Percentiles rank a stretch among this genome's conserved stretches.
phyloP scores from a whole-genome alignment of 2,113 vertebrate species.

The Calypte anna region DNA sequence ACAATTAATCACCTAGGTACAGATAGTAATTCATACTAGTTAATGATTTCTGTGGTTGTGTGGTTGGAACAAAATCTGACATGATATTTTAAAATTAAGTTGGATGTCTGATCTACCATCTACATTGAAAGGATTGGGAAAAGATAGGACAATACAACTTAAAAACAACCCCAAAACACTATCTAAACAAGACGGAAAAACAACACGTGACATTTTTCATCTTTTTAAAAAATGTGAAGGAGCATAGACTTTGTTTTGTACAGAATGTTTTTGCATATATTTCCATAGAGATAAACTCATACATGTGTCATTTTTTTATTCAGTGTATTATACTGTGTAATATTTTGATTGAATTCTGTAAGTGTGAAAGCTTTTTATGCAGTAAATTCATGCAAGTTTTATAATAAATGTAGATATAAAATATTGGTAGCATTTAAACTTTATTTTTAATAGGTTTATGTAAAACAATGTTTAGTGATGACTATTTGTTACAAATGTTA shows the following conservation, averaged over 20 bases:
- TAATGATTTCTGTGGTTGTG: not conserved
- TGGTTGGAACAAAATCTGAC: not conserved
- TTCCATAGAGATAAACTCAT: not conserved
- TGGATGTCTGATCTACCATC: not conserved
- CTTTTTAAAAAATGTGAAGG: not conserved
- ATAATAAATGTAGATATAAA: not conserved
- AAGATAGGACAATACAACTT: not conserved
- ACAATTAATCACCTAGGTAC: not conserved
- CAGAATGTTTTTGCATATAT: not conserved
- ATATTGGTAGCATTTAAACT: not conserved
- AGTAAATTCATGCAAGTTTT: not conserved
- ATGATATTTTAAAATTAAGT: not conserved
- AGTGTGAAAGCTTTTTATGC: not conserved
- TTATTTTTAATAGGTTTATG: not conserved
- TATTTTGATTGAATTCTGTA: not conserved
- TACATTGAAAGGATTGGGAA: not conserved
- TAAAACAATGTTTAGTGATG: not conserved
- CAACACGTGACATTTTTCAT: not conserved
- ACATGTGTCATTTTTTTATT: not conserved
- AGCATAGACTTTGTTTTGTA: not conserved
- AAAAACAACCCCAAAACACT: rapidly evolving
- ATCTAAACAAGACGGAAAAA: not conserved
- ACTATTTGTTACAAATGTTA: not conserved
- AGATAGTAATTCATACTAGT: not conserved
- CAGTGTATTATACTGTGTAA: not conserved